Percentiles rank a stretch among this genome's conserved stretches.
phyloP scores from a whole-genome alignment of 1,140 invertebrate species.

The Zaprionus nigranus region DNA sequence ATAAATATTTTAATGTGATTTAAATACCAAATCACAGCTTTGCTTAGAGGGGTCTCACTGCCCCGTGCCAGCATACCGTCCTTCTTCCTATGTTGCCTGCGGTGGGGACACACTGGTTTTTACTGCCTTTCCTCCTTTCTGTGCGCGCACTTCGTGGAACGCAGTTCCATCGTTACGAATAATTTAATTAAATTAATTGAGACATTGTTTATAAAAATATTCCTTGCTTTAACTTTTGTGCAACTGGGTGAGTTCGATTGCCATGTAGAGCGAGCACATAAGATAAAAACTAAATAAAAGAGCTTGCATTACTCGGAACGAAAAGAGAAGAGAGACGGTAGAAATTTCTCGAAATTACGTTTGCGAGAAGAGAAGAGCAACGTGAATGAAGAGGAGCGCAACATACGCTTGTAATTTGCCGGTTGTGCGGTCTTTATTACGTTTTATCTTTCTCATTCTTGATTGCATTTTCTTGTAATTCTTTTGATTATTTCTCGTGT shows the following conservation, averaged over 20 bases:
- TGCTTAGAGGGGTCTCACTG: background rate
- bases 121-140: background rate
- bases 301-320: background rate
- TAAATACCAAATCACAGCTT: background rate
- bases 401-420: background rate
- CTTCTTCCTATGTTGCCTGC: background rate
- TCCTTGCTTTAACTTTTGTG: background rate
- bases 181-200: background rate
- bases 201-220: background rate
- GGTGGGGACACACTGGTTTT: background rate
- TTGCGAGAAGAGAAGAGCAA: slow-evolving; percentile 15
- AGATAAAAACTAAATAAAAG: background rate
- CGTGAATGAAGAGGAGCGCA: background rate
- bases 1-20: background rate
- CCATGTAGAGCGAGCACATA: background rate
- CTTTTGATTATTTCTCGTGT: slow-evolving; percentile 37
- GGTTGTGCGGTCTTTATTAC: background rate
- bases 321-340: background rate
- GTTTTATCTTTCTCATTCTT: slow-evolving; percentile 20
- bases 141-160: background rate
- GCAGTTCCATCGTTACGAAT: background rate
- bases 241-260: slow-evolving; percentile 23
- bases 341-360: slow-evolving; percentile 25
- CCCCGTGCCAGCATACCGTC: background rate
- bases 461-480: slow-evolving; percentile 37